Conservation (phyloP, 1,140 invertebrate genomes). For the Heliothis virescens region DNA sequence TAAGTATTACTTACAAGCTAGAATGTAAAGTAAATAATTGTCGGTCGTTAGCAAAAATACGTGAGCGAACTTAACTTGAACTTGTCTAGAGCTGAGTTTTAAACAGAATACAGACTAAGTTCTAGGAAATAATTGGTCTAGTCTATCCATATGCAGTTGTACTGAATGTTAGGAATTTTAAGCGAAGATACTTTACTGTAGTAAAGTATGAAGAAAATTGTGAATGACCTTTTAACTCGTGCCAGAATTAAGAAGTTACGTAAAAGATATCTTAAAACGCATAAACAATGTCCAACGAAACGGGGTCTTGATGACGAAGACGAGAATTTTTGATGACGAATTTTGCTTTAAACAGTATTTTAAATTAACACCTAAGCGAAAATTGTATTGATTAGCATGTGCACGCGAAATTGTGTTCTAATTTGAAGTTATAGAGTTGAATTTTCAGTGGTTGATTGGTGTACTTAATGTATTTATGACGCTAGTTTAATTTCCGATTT, state of each 20-base stretch:
- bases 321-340: conserved; percentile 26
- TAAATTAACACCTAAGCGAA: conserved; percentile 27
- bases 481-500: conserved; percentile 7
- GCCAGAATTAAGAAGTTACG: no score
- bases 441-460: conserved; percentile 1
- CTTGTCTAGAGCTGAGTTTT: conserved; percentile 7
- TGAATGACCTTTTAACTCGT: no score
- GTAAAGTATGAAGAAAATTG: no score
- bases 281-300: neutral
- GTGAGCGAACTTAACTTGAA: neutral
- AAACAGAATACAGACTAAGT: neutral
- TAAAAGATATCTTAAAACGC: no score
- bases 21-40: conserved; percentile 12
- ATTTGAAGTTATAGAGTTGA: neutral
- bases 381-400: conserved; percentile 10
- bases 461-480: conserved; percentile 9
- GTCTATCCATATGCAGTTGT: neutral
- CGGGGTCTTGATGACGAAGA: conserved; percentile 4
- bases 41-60: neutral
- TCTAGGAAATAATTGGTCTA: conserved; percentile 4
- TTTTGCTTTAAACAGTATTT: neutral
- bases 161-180: conserved; percentile 30
- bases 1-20: neutral
- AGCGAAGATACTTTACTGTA: neutral
- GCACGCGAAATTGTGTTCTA: neutral